A percentile compares a stretch with the other conserved stretches of the same genome.
phyloP scores from a whole-genome alignment of 2,888 invertebrate genomes.

The Orthonevra nobilis region DNA sequence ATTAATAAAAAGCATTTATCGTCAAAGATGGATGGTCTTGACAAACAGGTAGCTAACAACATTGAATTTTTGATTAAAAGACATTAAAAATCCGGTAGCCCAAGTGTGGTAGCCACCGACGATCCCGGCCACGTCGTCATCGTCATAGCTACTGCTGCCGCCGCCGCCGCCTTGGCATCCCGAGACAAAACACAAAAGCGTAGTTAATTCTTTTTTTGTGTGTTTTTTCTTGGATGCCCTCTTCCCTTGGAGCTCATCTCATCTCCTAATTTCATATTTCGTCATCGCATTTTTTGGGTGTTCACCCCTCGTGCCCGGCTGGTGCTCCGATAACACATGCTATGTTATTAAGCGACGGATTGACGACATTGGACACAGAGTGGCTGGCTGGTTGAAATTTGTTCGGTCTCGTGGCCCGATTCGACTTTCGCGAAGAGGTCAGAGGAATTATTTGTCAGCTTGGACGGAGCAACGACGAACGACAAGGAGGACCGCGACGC shows the following conservation, averaged over 20 bases:
- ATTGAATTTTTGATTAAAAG: slow-evolving; percentile 78
- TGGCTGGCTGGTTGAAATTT: not conserved
- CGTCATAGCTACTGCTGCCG: slow-evolving; percentile 1
- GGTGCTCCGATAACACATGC: slow-evolving; percentile 69
- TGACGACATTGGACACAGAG: slow-evolving; percentile 77
- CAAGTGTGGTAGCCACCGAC: slow-evolving; percentile 72
- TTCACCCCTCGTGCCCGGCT: not conserved
- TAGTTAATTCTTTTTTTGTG: slow-evolving; percentile 12
- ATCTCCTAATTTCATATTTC: slow-evolving; percentile 79
- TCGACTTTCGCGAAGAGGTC: slow-evolving; percentile 57
- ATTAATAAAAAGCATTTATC: slow-evolving; percentile 72
- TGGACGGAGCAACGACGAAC: not conserved
- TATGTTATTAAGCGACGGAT: slow-evolving; percentile 79
- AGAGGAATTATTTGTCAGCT: slow-evolving; percentile 67
- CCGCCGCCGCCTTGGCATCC: slow-evolving; percentile 60
- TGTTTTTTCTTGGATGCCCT: slow-evolving; percentile 12
- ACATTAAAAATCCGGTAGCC: slow-evolving; percentile 80
- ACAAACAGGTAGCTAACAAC: slow-evolving; percentile 71
- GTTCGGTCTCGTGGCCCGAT: slow-evolving; percentile 41
- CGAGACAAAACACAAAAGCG: slow-evolving; percentile 42
- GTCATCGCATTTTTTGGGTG: slow-evolving; percentile 71
- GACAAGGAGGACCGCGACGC: not conserved
- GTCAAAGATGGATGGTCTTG: slow-evolving; percentile 72
- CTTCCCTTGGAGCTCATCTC: slow-evolving; percentile 35
- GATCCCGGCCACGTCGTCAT: slow-evolving; percentile 8